These are phyloP conservation scores for Calliscelio sp. DNA, from an alignment of 2,888 invertebrate genomes.

Conservation along the genomic window DNA sequence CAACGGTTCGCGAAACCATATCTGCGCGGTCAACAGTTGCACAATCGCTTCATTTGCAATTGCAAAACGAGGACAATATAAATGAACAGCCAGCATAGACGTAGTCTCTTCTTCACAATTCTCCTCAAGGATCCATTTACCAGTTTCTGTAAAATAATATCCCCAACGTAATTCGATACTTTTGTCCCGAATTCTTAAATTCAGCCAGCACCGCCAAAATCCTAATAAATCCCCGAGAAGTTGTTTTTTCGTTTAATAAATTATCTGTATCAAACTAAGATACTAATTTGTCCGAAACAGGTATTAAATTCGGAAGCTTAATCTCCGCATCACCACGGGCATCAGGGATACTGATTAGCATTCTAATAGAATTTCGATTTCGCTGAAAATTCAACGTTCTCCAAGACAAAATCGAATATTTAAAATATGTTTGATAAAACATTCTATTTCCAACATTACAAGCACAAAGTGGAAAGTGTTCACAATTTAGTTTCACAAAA, in stretches of 20 bases:
- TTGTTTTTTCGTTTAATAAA: constrained; percentile 10
- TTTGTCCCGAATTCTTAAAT: constrained; percentile 18
- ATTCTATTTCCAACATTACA: no score
- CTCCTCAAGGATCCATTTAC: constrained; percentile 20
- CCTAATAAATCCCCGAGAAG: constrained; percentile 12
- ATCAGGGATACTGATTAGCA: constrained; percentile 4
- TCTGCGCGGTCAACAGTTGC: neutral
- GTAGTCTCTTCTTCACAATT: neutral
- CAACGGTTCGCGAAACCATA: constrained; percentile 12
- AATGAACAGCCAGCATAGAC: no score
- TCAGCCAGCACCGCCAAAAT: neutral
- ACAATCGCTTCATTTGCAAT: neutral
- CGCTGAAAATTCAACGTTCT: neutral
- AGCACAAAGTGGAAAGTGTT: no score
- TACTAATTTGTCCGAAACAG: constrained; percentile 48
- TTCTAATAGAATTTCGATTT: constrained; percentile 36
- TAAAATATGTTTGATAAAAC: no score
- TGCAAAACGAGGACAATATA: neutral
- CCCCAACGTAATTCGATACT: constrained; percentile 32
- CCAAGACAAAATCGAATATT: no score
- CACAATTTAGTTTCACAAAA: neutral
- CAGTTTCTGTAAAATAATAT: constrained; percentile 35
- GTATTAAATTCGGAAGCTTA: constrained; percentile 51
- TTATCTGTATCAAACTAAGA: constrained; percentile 39
- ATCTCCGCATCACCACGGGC: constrained; percentile 12